phyloP scores from a whole-genome alignment of 2,888 invertebrate species.

The Chaetogeoica ovagalla region DNA sequence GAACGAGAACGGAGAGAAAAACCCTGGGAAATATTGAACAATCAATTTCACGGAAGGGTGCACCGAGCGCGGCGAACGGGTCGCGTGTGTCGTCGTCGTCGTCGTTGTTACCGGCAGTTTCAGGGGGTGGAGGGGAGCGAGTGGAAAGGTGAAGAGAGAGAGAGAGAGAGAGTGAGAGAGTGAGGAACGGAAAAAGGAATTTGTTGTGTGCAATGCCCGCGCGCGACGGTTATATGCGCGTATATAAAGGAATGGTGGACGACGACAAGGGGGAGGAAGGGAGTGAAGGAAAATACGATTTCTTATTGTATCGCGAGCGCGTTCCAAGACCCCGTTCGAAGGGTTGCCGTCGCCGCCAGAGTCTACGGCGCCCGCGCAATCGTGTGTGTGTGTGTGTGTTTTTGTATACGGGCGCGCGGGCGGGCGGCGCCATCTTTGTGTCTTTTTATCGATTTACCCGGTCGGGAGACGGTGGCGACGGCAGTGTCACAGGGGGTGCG shows the following conservation, averaged over 20 bases:
- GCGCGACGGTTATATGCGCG: constrained; percentile 1
- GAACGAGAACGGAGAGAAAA: constrained; percentile 20
- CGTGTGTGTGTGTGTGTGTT: background rate
- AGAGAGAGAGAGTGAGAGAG: too few species aligned
- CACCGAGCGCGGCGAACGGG: constrained; percentile 22
- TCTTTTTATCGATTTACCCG: constrained; percentile 50
- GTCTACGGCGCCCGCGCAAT: constrained; percentile 5
- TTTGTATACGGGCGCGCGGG: constrained; percentile 13
- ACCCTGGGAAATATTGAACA: constrained; percentile 53
- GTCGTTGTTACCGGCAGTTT: background rate
- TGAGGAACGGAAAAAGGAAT: constrained; percentile 10
- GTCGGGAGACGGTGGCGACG: constrained; percentile 31
- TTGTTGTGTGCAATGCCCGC: background rate
- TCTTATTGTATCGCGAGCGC: background rate
- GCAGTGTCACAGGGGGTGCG: constrained; percentile 20
- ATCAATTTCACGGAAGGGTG: constrained; percentile 53
- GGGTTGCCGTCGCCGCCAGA: constrained; percentile 6
- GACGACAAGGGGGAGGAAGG: too few species aligned
- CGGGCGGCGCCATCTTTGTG: constrained; percentile 52
- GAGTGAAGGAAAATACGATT: too few species aligned
- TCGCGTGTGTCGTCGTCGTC: constrained; percentile 11
- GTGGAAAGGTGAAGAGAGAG: background rate
- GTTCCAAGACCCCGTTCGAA: background rate
- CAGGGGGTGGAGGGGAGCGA: background rate
- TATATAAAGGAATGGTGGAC: background rate